Evolutionary conservation across 2,888 invertebrate species (phyloP).

Genomic region (Pristionchus entomophagus): DNA sequence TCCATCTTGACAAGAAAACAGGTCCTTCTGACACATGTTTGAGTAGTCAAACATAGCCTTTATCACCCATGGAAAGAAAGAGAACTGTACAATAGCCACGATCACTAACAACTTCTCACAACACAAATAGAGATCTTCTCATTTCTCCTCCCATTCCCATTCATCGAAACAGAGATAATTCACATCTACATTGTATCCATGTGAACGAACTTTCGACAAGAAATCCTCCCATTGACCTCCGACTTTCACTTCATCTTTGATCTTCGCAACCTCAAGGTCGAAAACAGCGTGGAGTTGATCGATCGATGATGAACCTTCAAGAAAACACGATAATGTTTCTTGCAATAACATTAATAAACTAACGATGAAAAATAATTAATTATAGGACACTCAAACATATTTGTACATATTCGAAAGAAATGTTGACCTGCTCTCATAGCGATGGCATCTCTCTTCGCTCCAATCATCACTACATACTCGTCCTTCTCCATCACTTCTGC

Average conservation of each 20-base stretch:
- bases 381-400: neutral
- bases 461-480: neutral
- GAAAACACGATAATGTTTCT: too few species aligned
- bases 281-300: conserved; percentile 44
- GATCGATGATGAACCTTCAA: conserved; percentile 4
- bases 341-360: too few species aligned
- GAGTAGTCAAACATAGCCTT: conserved; percentile 11
- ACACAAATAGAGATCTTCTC: neutral
- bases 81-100: conserved; percentile 14
- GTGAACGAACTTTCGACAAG: neutral
- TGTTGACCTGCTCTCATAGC: conserved; percentile 6
- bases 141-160: conserved; percentile 51
- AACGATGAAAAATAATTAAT: too few species aligned
- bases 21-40: neutral
- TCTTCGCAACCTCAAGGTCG: conserved; percentile 27
- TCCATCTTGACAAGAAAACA: neutral
- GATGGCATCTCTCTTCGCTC: neutral
- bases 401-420: neutral
- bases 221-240: conserved; percentile 27
- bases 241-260: neutral
- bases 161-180: conserved; percentile 54
- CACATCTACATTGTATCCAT: conserved; percentile 48
- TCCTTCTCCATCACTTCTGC: neutral
- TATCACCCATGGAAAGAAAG: neutral
- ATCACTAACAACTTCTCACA: neutral